Percentiles rank a stretch among this genome's conserved stretches.
Evolutionary conservation across 2,113 vertebrate genomes (phyloP).

Genomic region (Elephantulus edwardii): DNA sequence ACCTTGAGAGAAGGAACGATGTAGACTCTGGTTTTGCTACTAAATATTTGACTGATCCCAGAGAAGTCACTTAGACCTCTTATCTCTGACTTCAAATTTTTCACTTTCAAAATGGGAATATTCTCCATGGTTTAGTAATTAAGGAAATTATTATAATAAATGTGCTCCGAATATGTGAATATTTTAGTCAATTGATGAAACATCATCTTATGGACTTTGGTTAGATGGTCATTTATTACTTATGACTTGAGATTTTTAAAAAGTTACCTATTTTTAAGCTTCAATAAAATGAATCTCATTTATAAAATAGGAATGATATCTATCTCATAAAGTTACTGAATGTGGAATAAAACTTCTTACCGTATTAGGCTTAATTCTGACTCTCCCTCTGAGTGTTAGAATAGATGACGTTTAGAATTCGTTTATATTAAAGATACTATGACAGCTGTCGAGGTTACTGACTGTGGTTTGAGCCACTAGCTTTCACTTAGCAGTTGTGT

Average conservation of each 20-base stretch:
- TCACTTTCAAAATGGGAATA: not conserved
- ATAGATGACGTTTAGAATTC: too few species aligned
- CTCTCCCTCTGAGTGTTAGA: not conserved
- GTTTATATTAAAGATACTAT: too few species aligned
- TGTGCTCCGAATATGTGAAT: not conserved
- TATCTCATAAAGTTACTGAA: accelerated
- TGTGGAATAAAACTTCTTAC: not conserved
- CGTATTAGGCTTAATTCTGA: not conserved
- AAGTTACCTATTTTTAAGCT: not conserved
- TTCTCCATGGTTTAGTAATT: not conserved
- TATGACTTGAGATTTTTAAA: not conserved
- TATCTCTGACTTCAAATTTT: not conserved
- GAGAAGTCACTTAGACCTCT: accelerated
- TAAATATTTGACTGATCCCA: not conserved
- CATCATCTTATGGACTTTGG: too few species aligned
- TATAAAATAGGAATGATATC: not conserved
- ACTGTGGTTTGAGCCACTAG: not conserved
- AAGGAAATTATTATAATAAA: too few species aligned
- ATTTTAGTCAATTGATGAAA: too few species aligned
- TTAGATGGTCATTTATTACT: not conserved
- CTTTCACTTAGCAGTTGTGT: not conserved
- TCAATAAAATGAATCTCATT: too few species aligned
- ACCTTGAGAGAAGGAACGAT: too few species aligned
- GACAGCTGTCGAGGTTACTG: too few species aligned
- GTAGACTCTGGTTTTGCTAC: not conserved